A percentile compares a stretch with the other conserved stretches of the same genome.
phyloP scores from a whole-genome alignment of 2,113 vertebrate species.

The Arothron firmamentum region DNA sequence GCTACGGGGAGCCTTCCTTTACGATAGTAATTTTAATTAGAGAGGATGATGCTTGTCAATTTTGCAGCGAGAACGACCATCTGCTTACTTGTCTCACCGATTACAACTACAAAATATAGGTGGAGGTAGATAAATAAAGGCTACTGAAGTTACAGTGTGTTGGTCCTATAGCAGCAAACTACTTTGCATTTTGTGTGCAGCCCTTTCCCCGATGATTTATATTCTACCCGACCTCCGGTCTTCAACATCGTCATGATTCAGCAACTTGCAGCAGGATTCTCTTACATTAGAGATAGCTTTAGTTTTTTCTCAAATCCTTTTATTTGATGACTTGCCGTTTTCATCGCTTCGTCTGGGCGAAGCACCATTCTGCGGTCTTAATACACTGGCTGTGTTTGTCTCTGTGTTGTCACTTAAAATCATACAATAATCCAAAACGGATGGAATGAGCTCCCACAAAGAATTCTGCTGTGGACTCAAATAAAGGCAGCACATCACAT shows the following conservation, averaged over 20 bases:
- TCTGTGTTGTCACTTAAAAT: not conserved
- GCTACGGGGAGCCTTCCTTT: too few species aligned
- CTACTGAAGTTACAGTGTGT: not conserved
- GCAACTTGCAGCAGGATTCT: not conserved
- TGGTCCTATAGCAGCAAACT: not conserved
- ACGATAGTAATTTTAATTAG: too few species aligned
- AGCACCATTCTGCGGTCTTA: not conserved
- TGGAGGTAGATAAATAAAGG: not conserved
- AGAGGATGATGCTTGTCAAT: too few species aligned
- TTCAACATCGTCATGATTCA: not conserved
- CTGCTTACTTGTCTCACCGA: not conserved
- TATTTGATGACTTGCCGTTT: too few species aligned
- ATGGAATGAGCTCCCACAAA: not conserved
- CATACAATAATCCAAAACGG: not conserved
- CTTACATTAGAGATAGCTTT: too few species aligned
- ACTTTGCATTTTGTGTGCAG: too few species aligned
- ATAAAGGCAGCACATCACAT: not conserved
- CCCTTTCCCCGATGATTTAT: not conserved
- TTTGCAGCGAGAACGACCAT: not conserved
- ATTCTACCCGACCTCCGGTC: not conserved
- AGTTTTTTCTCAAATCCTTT: too few species aligned
- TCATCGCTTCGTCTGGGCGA: too few species aligned
- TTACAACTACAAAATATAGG: not conserved
- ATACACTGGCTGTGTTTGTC: not conserved
- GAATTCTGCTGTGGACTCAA: not conserved